Evolutionary conservation across 2,888 invertebrate genomes (phyloP), one percentile per base, ranked within the genome.

Genomic region (Nudaria mundana): DNA sequence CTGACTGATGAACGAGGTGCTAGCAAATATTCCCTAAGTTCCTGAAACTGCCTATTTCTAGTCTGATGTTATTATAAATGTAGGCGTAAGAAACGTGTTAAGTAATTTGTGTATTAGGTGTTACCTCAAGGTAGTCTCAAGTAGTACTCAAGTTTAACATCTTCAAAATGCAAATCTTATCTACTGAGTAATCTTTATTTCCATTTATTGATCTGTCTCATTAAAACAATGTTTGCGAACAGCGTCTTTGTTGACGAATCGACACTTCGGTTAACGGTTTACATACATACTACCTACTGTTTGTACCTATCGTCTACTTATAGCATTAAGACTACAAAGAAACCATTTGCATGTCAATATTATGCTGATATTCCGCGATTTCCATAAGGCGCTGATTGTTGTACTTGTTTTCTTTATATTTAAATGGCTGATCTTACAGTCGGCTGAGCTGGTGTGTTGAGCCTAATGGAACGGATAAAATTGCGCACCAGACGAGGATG

Each of bases 401-500:
- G 56, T 44, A 54, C 50, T 28, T 34, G 41, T 44, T 52, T 46
- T 55, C 52, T 55, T 48, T 52, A 43, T 49, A 44, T 44, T 44
- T 16, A 11, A 5, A 23, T n/a, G 13, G n/a, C n/a, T 5, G 2
- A 58, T 49, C 50, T 51, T 44, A 47, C 60, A 55, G 56, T 66
- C n/a, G 67, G 65, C 49, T 55, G 60, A 52, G 64, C 61, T 64
- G 56, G 59, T 61, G 60, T 65, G 38, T 61, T 47, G 46, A 54
- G 52, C 54, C 54, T 63, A 70, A 67, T 77, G 74, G 78, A 77
- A 74, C 71, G 69, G 68, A 67, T 69, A 72, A 73, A 77, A 79
- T 75, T 76, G 75, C 70, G 69, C 73, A 69, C 61, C 65, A 71
- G 72, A 68, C 60, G 72, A 80, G 85, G 82, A 84, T 80, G 81